Conservation (phyloP, 2,888 invertebrate genomes). For the Hemaris fuciformis region DNA sequence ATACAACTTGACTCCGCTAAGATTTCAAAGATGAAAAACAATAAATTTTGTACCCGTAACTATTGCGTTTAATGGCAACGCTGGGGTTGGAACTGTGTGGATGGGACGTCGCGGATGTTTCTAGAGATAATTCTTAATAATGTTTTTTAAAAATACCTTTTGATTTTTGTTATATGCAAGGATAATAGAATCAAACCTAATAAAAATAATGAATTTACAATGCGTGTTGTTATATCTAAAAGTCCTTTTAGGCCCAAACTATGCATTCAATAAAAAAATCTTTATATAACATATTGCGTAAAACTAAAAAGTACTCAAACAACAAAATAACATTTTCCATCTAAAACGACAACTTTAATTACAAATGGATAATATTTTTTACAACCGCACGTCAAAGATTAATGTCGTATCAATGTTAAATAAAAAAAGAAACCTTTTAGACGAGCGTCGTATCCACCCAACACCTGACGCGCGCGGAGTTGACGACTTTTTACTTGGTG, state of each 20-base stretch:
- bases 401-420: not conserved
- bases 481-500: constrained; percentile 74
- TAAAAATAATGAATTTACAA: no score
- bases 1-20: constrained; percentile 80
- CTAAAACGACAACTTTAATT: not conserved
- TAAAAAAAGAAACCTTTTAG: not conserved
- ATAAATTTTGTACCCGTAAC: constrained; percentile 79
- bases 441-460: constrained; percentile 43
- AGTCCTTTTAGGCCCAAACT: no score
- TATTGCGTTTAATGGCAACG: constrained; percentile 73
- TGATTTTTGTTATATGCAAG: not conserved
- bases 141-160: not conserved
- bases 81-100: constrained; percentile 40
- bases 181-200: no score
- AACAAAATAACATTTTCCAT: no score
- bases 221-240: no score
- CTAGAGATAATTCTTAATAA: not conserved
- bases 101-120: constrained; percentile 26
- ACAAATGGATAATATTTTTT: not conserved
- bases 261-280: no score
- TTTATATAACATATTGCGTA: no score
- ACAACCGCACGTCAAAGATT: not conserved
- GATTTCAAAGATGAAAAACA: constrained; percentile 82
- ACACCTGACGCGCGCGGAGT: constrained; percentile 40
- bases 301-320: no score